These are phyloP conservation scores for Callipepla californica DNA, from an alignment of 2,113 vertebrate genomes.

Conservation along the genomic window DNA sequence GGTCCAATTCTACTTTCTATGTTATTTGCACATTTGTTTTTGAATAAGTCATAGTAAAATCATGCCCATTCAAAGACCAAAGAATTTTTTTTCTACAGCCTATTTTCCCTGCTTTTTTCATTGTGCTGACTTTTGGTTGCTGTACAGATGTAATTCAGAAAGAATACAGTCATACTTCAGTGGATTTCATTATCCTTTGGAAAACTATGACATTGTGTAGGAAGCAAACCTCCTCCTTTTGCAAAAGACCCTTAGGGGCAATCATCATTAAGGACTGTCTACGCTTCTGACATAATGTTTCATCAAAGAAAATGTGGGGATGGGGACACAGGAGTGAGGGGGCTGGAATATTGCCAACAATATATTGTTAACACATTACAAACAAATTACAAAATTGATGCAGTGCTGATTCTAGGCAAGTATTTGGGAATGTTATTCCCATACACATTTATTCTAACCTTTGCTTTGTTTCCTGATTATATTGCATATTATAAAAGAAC, in stretches of 20 bases:
- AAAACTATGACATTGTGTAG: neutral
- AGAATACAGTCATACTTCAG: neutral
- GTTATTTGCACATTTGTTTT: neutral
- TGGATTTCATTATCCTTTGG: neutral
- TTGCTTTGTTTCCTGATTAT: neutral
- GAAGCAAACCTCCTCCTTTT: neutral
- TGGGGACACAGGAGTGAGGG: accelerated
- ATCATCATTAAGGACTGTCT: neutral
- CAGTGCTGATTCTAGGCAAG: neutral
- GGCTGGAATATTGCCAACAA: neutral
- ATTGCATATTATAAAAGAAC: neutral
- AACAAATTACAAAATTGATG: slow-evolving; percentile 4
- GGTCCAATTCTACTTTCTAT: neutral
- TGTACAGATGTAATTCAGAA: neutral
- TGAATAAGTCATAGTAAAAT: neutral
- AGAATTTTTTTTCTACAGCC: neutral
- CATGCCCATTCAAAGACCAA: neutral
- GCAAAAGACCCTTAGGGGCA: neutral
- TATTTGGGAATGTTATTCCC: neutral
- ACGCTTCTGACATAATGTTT: neutral
- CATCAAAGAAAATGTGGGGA: neutral
- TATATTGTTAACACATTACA: neutral
- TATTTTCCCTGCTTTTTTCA: neutral
- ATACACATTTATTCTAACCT: neutral
- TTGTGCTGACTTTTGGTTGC: neutral